Base-by-base conservation (phyloP, 2,113 vertebrate species). In the Percopsis transmontana region DNA sequence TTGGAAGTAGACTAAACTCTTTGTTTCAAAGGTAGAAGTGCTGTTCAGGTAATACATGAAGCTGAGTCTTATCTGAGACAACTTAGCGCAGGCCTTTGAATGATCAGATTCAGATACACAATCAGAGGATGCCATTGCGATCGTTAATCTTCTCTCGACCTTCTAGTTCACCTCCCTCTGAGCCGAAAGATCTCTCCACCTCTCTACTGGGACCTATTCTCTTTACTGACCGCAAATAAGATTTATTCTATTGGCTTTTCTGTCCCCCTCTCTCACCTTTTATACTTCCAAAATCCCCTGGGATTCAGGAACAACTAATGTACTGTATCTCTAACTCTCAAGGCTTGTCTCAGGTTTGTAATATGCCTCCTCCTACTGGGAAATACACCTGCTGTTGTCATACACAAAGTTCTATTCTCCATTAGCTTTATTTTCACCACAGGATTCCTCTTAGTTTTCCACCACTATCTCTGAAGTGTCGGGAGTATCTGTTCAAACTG, bases 261-360 rank as follows among this genome's bases (percentile, higher is more conserved):
- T 24, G 6, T 33, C 10, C 33, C 48, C 44, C 60, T 41, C 48
- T 58, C 51, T 40, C 48, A 12, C 16, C 1, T 7, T 40, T 19
- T 45, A 4, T 20, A 53, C 62, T 61, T 66, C 50, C 11, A 27
- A 54, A 6, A 50, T 75, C 69, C 64, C 64, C 58, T 5, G 77
- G 72, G 71, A 80, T 33, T 6, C 10, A 72, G 27, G 21, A 55
- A 68, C 75, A 77, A 68, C 56, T 60, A 51, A 50, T 53, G 62
- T 45, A 12, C 27, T 33, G 27, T 33, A 4, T 68, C 52, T 75
- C 33, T 33, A 15, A n/a, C 42, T 33, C 55, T 44, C 21, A 33
- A 33, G 27, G 27, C 5, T 33, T 33, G 5, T 33, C n/a, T 33
- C 27, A 33, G 0, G 27, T 33, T 33, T 33, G n/a, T n/a, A n/a